phyloP scores from a whole-genome alignment of 2,113 vertebrate species.

The Pristiophorus japonicus region DNA sequence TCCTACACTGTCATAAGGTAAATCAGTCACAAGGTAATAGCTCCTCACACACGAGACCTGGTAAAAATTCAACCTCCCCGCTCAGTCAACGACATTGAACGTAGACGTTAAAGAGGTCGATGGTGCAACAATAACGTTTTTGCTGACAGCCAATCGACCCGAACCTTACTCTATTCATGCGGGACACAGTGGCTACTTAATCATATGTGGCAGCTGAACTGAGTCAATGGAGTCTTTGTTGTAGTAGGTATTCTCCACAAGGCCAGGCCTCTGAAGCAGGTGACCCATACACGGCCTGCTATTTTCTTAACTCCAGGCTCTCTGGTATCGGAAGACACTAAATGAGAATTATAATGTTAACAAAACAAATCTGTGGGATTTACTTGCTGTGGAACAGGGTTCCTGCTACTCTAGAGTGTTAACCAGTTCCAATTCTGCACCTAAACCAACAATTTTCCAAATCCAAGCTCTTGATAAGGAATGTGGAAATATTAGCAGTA shows the following conservation, averaged over 20 bases:
- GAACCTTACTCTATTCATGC: not conserved
- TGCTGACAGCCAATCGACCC: not conserved
- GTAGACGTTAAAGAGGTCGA: not conserved
- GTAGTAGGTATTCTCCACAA: not conserved
- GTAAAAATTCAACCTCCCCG: not conserved
- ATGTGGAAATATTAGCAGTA: not conserved
- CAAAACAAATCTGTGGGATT: not conserved
- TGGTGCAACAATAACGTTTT: not conserved
- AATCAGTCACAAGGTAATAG: conserved; percentile 1
- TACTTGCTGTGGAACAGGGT: not conserved
- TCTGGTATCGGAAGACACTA: not conserved
- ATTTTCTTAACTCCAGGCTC: not conserved
- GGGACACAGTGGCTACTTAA: conserved; percentile 7
- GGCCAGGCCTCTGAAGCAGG: not conserved
- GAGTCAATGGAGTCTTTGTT: conserved; percentile 18
- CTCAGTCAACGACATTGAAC: not conserved
- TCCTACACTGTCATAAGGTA: no score
- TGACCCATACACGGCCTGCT: conserved; percentile 21
- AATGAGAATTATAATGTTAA: conserved; percentile 4
- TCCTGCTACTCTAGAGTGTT: not conserved
- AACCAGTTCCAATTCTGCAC: not conserved
- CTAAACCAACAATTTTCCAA: not conserved
- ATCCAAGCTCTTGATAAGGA: not conserved
- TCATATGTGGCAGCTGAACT: not conserved
- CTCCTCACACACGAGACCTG: not conserved